Base-by-base conservation (phyloP, 2,113 vertebrate species). In the Brachypteracias leptosomus region DNA sequence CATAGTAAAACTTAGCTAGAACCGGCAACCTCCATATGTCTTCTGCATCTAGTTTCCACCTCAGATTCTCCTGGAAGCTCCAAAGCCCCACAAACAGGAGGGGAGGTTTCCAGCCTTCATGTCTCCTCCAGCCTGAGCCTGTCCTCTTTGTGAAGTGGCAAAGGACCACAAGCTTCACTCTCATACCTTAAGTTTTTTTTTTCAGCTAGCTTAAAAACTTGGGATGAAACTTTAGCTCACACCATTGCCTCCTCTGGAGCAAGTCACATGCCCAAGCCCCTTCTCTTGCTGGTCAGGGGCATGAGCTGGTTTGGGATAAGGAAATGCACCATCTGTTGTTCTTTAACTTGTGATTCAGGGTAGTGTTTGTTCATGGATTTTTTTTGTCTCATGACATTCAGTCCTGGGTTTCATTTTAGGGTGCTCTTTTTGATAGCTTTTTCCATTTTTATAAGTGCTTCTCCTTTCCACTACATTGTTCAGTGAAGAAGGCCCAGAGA, bases 361-460 rank as follows among this genome's bases (percentile, higher is more conserved):
- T 62, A 35, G 19, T 0, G 1, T 67, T 85, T 72, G 29, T 63
- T 72, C 70, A 28, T 28, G 58, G 25, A 33, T 72, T 57, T 94
- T 51, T 54, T 88, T 52, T 42, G n/a, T 85, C 36, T 28, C 62
- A 44, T 75, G 87, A 77, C 44, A 13, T 63, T 74, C 76, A 65
- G 66, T 59, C 17, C 35, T 82, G 35, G 9, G 55, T 77, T 91
- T 82, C 66, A 35, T 78, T 78, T 86, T 82, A 70, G 59, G 61
- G 65, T 0, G 1, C 40, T 83, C 28, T 33, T 84, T 93, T 89
- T 33, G 59, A 68, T 38, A 42, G 61, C 13, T 89, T 85, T 85
- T 89, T 82, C 80, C 75, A 38, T 77, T 67, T 81, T 85, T 54
- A 2, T 33, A 77, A 61, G 40, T 52, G 73, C 78, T 95, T 93